Conservation (phyloP, 2,888 invertebrate species). For the Zygothrica quintamaculata region DNA sequence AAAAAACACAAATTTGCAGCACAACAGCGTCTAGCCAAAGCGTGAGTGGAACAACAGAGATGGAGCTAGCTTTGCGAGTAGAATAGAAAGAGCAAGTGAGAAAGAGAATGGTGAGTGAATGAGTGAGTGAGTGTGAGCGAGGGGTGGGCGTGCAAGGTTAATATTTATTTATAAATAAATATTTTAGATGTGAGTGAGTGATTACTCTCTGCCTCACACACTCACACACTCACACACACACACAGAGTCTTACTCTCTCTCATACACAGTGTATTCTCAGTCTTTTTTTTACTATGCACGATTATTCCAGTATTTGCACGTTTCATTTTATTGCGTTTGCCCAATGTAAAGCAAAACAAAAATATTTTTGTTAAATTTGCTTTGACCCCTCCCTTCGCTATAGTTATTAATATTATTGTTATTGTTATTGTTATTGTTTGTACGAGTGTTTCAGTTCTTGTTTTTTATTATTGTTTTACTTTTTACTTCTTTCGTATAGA, state of each 20-base stretch:
- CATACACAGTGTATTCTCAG: too few species aligned
- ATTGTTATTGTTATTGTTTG: constrained; percentile 14
- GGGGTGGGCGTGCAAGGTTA: constrained; percentile 55
- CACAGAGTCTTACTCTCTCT: background rate
- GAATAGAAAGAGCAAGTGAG: background rate
- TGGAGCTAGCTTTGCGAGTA: background rate
- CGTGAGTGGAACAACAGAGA: background rate
- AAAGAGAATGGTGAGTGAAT: background rate
- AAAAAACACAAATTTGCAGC: constrained; percentile 32
- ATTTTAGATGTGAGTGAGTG: constrained; percentile 41
- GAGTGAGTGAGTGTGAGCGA: constrained; percentile 1
- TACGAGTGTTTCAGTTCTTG: constrained; percentile 10
- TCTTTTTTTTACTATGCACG: constrained; percentile 23
- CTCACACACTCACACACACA: background rate
- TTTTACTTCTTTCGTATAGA: constrained; percentile 30
- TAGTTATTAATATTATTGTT: constrained; percentile 10
- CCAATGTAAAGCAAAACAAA: constrained; percentile 46
- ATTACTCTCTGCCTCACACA: constrained; percentile 14
- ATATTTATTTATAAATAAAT: constrained; percentile 70
- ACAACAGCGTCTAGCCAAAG: constrained; percentile 31
- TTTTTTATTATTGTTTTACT: constrained; percentile 20
- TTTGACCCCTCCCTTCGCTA: background rate
- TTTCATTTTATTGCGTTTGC: constrained; percentile 45
- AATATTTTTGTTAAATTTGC: constrained; percentile 37
- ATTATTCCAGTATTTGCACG: constrained; percentile 63